Conservation (phyloP, 2,888 invertebrate genomes). For the Dexiosoma caninum region DNA sequence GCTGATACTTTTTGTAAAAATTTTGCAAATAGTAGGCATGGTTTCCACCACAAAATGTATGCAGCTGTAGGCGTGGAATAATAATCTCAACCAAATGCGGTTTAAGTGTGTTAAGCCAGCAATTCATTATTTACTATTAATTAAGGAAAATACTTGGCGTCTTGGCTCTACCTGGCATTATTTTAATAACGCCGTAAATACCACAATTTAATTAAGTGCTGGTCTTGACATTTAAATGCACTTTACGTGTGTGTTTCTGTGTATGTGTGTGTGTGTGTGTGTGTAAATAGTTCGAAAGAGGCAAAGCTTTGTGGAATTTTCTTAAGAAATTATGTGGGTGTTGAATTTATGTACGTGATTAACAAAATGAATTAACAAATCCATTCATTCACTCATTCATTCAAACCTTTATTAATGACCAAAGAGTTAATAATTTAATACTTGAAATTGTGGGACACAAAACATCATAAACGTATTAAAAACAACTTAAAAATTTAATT, state of each 20-base stretch:
- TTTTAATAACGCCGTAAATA: not conserved
- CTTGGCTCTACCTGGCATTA: no score
- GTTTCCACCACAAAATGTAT: no score
- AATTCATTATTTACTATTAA: no score
- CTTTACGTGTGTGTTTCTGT: not conserved
- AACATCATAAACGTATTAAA: constrained; percentile 16
- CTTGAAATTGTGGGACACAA: constrained; percentile 11
- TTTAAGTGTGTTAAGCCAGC: no score
- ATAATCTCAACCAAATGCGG: no score
- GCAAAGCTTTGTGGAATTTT: no score
- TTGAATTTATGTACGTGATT: not conserved
- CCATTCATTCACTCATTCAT: not conserved
- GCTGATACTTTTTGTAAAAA: no score
- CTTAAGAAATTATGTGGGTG: constrained; percentile 6
- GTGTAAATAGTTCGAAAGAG: no score
- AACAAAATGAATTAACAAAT: constrained; percentile 18
- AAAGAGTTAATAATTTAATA: constrained; percentile 39
- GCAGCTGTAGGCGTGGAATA: no score
- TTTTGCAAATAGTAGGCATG: no score
- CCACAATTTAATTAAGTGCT: not conserved
- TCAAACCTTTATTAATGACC: not conserved
- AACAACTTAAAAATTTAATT: not conserved
- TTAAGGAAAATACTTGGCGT: not conserved
- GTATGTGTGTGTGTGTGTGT: no score
- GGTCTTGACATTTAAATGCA: not conserved